Conservation (phyloP, 2,888 invertebrate species). For the Seira musarum region DNA sequence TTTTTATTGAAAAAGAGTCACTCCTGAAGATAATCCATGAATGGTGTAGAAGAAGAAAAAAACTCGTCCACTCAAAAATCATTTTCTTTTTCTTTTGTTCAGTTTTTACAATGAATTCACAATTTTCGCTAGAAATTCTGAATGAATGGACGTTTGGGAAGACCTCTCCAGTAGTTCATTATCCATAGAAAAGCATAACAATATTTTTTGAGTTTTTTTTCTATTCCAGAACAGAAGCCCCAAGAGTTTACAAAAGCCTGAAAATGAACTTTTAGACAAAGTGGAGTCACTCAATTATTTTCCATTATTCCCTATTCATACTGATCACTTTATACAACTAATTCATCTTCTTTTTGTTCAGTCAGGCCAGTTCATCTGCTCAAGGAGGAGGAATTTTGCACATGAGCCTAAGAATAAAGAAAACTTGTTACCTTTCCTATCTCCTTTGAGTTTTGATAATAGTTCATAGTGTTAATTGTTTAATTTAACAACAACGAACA, state of each 20-base stretch:
- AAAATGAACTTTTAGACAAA: conserved; percentile 61
- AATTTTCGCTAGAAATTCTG: too few relatives aligned
- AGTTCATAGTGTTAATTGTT: conserved; percentile 1
- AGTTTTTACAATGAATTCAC: conserved; percentile 8
- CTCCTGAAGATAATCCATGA: conserved; percentile 44
- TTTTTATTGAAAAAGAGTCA: background rate
- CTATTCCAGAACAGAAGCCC: too few relatives aligned
- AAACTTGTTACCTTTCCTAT: background rate
- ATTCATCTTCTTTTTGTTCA: conserved; percentile 31
- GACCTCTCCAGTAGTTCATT: background rate
- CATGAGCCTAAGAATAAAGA: background rate
- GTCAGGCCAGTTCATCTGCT: conserved; percentile 13
- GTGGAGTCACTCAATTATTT: conserved; percentile 61
- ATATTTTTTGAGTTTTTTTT: too few relatives aligned
- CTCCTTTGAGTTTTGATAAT: background rate
- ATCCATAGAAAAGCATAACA: too few relatives aligned
- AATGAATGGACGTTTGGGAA: background rate
- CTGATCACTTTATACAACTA: conserved; percentile 1
- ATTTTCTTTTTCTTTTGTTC: conserved; percentile 16
- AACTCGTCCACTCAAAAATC: too few relatives aligned
- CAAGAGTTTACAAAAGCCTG: conserved; percentile 15
- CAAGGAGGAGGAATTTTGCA: background rate
- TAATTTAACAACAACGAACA: background rate
- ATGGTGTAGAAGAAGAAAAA: background rate
- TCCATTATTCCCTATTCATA: conserved; percentile 27